Base-by-base conservation (phyloP, 2,888 invertebrate species). In the Meiosimyza platycephala region DNA sequence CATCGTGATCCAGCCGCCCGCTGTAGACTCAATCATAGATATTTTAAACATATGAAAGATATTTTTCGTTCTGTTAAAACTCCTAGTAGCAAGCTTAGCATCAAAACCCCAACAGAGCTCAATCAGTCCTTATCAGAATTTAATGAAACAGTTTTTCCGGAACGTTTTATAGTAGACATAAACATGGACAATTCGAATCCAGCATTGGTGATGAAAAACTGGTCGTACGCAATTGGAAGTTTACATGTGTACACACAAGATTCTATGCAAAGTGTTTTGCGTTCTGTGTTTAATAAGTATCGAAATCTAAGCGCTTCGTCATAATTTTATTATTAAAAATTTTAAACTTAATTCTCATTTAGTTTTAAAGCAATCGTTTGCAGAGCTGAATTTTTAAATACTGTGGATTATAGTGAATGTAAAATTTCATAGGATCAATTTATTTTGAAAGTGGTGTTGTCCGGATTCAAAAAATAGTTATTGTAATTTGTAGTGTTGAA, bases 181-280 rank as follows among this genome's bases (percentile, higher is more conserved):
- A 82, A 79, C 60, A 78, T 80, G 74, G 54, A 74, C 16, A 80
- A 65, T n/a, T 72, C 77, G 72, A 72, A 74, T 6, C 75, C 79
- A 16, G 28, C 71, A 5, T 68, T 84, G 73, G 83, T 82, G 18
- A 65, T 81, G 33, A 84, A 83, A 63, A 84, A 84, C 67, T 83
- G 82, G 82, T n/a, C 73, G 4, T 66, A 70, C 57, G 82, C 80
- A n/a, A 16, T 78, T 1, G 78, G 72, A 15, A 77, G 67, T 55
- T 48, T 78, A 7, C 40, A n/a, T n/a, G 12, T 11, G 6, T 33
- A 33, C 13, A 55, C 60, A 5, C 60, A 60, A 28, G 12, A n/a
- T 28, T 52, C 50, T n/a, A 16, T 54, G 15, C 16, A 51, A 22
- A 12, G 16, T 9, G 65, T 28, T n/a, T 47, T 75, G 51, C 16